Evolutionary conservation across 2,797 vertebrate species (phyloP).

Genomic region (Enteromius afrohamiltoni): DNA sequence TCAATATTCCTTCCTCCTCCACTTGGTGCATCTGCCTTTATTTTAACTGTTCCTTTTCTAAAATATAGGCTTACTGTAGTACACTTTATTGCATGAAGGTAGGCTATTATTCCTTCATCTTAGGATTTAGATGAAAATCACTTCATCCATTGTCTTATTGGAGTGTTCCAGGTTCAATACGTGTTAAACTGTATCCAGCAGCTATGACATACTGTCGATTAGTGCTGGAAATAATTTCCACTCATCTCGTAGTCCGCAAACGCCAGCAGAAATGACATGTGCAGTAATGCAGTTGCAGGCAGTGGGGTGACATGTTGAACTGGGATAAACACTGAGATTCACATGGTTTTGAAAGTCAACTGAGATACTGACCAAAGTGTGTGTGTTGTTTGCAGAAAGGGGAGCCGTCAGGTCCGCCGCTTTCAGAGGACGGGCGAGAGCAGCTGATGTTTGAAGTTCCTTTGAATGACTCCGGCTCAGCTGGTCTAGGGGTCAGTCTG

Average conservation of each 20-base stretch:
- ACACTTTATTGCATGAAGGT: neutral
- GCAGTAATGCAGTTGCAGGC: neutral
- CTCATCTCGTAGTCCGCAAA: neutral
- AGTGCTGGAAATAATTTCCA: neutral
- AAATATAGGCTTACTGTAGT: neutral
- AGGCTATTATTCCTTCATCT: too few relatives aligned
- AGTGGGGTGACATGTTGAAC: neutral
- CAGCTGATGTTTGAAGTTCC: slow-evolving; percentile 86
- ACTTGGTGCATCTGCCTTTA: neutral
- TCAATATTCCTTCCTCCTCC: neutral
- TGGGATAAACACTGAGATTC: neutral
- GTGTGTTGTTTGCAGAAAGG: slow-evolving; percentile 76
- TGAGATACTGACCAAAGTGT: neutral
- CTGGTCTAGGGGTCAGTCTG: slow-evolving; percentile 85
- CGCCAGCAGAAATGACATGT: neutral
- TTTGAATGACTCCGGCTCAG: slow-evolving; percentile 84
- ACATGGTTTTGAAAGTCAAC: neutral
- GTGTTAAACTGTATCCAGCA: neutral
- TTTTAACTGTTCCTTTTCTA: neutral
- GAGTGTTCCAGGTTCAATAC: neutral
- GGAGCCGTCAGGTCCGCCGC: slow-evolving; percentile 72
- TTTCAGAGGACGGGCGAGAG: slow-evolving; percentile 76
- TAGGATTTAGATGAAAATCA: too few relatives aligned
- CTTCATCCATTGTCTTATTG: neutral
- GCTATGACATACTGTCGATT: neutral